These are phyloP conservation scores for Crypturellus undulatus DNA, from an alignment of 2,113 vertebrate genomes.

Conservation along the genomic window DNA sequence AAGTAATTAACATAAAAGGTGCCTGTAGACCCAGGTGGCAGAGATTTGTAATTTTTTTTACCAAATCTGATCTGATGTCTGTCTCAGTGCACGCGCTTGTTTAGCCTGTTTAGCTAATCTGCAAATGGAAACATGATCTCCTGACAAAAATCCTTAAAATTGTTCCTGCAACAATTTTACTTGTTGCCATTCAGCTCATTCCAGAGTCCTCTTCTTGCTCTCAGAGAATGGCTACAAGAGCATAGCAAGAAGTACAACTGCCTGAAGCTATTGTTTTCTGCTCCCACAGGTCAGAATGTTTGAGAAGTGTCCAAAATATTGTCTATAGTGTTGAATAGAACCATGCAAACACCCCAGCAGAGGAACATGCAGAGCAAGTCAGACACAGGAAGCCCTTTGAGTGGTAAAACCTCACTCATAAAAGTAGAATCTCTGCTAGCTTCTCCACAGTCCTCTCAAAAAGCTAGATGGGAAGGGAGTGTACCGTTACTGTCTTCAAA, in stretches of 20 bases:
- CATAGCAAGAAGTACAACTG: neutral
- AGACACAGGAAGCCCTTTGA: neutral
- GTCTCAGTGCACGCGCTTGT: neutral
- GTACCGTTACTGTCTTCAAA: neutral
- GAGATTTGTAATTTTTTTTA: neutral
- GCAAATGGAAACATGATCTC: neutral
- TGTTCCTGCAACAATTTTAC: neutral
- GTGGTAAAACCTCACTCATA: neutral
- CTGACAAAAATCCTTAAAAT: neutral
- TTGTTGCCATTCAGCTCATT: neutral
- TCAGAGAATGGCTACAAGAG: rapidly evolving
- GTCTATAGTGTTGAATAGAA: neutral
- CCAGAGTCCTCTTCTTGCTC: neutral
- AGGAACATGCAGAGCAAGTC: neutral
- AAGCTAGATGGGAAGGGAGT: neutral
- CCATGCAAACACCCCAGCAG: neutral
- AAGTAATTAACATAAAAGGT: neutral
- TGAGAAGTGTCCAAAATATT: neutral
- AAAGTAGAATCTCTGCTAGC: neutral
- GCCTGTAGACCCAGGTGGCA: neutral
- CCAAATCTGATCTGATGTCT: neutral
- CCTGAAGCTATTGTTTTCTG: neutral
- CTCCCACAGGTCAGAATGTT: neutral
- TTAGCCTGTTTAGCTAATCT: neutral
- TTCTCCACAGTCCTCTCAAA: neutral